phyloP scores from a whole-genome alignment of 2,113 vertebrate species.

The Pseudonaja textilis region DNA sequence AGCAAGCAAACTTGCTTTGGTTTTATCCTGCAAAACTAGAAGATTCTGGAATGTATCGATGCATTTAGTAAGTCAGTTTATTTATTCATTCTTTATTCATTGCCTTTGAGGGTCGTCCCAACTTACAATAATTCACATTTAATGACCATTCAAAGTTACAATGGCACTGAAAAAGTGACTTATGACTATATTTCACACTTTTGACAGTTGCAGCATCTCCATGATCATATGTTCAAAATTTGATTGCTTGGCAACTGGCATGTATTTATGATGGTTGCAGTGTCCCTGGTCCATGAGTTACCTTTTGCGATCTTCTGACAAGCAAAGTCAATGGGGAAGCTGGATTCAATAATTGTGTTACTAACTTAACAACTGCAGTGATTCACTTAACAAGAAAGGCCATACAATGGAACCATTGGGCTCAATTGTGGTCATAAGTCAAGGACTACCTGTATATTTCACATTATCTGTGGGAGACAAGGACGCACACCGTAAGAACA shows the following conservation, averaged over 20 bases:
- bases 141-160: background rate
- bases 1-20: constrained; percentile 73
- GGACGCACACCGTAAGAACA: background rate
- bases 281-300: background rate
- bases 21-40: constrained; percentile 72
- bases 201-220: background rate
- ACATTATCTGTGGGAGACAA: background rate
- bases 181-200: background rate
- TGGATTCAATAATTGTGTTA: background rate
- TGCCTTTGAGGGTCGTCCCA: background rate
- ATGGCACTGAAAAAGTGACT: background rate
- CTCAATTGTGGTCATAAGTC: background rate
- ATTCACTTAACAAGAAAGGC: background rate
- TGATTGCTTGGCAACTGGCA: background rate
- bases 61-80: constrained; percentile 73
- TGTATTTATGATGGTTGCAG: background rate
- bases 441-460: background rate
- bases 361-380: background rate
- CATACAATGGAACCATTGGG: background rate
- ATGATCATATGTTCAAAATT: background rate
- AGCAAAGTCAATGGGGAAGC: background rate
- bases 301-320: background rate
- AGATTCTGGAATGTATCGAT: constrained; percentile 78
- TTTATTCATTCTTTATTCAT: background rate
- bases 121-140: background rate